Conservation (phyloP, 2,113 vertebrate species). For the Haemorhous mexicanus region DNA sequence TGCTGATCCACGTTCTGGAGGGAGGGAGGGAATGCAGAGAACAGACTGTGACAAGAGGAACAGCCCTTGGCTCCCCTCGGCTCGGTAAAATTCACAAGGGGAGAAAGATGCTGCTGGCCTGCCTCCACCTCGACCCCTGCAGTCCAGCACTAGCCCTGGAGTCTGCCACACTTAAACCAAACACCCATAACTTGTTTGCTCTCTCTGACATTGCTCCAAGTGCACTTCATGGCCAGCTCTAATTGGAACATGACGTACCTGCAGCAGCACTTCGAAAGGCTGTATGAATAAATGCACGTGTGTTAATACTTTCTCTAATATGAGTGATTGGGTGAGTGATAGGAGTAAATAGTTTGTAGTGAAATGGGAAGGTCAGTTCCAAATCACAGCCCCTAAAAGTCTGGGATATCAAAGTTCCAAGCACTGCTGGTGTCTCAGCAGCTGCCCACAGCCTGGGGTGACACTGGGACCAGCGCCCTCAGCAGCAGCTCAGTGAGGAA, state of each 20-base stretch:
- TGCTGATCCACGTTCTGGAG: constrained; percentile 85
- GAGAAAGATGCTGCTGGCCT: background rate
- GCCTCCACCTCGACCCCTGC: background rate
- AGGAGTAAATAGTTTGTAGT: background rate
- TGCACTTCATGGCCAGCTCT: background rate
- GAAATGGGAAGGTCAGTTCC: background rate
- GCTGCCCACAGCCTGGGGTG: background rate
- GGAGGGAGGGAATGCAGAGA: background rate
- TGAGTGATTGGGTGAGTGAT: background rate
- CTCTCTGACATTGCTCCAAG: background rate
- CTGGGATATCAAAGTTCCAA: background rate
- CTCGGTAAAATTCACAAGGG: background rate
- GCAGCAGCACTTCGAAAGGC: background rate
- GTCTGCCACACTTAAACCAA: background rate
- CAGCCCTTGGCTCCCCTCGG: background rate
- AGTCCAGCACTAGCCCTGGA: background rate
- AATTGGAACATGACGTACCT: background rate
- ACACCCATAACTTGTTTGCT: background rate
- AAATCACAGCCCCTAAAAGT: background rate
- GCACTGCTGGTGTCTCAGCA: background rate
- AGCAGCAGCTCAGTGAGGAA: background rate
- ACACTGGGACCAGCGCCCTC: rapidly evolving
- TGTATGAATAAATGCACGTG: background rate
- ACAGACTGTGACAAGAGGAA: background rate
- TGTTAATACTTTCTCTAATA: background rate